Percentiles rank a stretch among this genome's conserved stretches.
Evolutionary conservation across 1,140 invertebrate species (phyloP).

Genomic region (Rhopalosiphum maidis): DNA sequence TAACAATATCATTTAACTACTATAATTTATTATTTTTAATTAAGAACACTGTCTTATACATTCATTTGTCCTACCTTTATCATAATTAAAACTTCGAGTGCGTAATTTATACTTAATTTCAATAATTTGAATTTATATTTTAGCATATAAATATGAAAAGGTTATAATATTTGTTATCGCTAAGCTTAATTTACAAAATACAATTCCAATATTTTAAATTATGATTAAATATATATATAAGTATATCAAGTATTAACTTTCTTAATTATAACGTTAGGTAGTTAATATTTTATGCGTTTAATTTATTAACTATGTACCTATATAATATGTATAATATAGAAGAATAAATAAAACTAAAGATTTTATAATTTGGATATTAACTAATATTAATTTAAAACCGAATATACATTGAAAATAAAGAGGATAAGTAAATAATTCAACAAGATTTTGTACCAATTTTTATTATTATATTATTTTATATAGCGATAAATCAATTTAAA

Average conservation of each 20-base stretch:
- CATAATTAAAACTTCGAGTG: neutral
- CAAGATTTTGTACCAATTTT: neutral
- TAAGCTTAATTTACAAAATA: neutral
- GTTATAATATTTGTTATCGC: no score
- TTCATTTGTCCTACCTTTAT: neutral
- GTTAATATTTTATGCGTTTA: neutral
- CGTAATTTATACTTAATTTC: neutral
- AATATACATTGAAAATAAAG: neutral
- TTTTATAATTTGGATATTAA: neutral
- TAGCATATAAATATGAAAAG: neutral
- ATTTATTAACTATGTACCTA: neutral
- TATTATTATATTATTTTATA: no score
- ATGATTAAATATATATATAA: neutral
- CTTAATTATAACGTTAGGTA: neutral
- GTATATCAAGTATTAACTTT: neutral
- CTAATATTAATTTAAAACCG: neutral
- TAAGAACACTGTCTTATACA: constrained; percentile 2
- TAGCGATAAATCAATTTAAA: no score
- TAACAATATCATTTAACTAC: constrained; percentile 21
- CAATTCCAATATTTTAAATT: neutral
- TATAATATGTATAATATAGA: neutral
- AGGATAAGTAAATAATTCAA: neutral
- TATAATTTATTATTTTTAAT: constrained; percentile 41
- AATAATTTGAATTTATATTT: neutral
- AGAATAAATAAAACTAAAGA: neutral